Conservation (phyloP, 2,888 invertebrate genomes). For the Lycaena phlaeas region DNA sequence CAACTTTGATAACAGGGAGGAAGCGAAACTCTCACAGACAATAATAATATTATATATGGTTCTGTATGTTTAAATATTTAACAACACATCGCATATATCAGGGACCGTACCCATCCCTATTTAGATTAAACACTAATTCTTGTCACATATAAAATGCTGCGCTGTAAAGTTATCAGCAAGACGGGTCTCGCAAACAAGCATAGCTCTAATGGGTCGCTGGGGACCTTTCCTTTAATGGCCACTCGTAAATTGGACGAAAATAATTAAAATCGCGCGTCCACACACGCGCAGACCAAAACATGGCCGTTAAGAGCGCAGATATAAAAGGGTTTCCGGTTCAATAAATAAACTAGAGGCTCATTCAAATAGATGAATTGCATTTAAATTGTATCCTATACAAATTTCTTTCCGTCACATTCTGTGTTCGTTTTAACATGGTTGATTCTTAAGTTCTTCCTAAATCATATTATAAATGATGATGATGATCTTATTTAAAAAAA, state of each 20-base stretch:
- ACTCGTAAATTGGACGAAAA: slow-evolving; percentile 72
- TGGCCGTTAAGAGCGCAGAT: slow-evolving; percentile 53
- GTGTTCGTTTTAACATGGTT: too few relatives aligned
- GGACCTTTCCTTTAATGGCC: slow-evolving; percentile 66
- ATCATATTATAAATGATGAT: too few relatives aligned
- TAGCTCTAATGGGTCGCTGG: slow-evolving; percentile 54
- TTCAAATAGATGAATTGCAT: slow-evolving; percentile 21
- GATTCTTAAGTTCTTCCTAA: too few relatives aligned
- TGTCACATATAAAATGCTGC: slow-evolving; percentile 52
- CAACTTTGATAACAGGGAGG: too few relatives aligned
- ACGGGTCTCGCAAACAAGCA: slow-evolving; percentile 40
- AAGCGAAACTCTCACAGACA: too few relatives aligned
- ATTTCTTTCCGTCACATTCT: too few relatives aligned
- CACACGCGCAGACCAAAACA: slow-evolving; percentile 58
- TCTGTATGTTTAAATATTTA: slow-evolving; percentile 9
- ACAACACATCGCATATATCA: slow-evolving; percentile 37
- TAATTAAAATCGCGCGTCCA: slow-evolving; percentile 67
- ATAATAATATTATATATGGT: background rate
- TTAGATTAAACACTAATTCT: slow-evolving; percentile 55
- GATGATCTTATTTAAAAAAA: too few relatives aligned
- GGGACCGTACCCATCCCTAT: slow-evolving; percentile 26
- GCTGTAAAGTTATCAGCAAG: slow-evolving; percentile 67
- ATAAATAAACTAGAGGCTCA: slow-evolving; percentile 54
- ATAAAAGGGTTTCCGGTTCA: slow-evolving; percentile 58
- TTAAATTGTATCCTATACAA: slow-evolving; percentile 12